phyloP scores from a whole-genome alignment of 2,888 invertebrate genomes.

The Hydroisotoma schaefferi region DNA sequence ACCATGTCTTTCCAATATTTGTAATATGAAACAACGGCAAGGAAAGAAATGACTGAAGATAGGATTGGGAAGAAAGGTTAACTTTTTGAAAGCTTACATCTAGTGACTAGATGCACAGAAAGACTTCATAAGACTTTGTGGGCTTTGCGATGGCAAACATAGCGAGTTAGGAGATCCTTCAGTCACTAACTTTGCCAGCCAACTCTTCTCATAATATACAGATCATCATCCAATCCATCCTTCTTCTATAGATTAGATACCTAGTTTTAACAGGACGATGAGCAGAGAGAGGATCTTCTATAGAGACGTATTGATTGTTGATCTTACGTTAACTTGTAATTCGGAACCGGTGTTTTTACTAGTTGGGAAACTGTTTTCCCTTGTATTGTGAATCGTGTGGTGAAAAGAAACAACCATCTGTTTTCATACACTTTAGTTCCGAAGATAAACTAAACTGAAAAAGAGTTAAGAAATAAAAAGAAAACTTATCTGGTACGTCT shows the following conservation, averaged over 20 bases:
- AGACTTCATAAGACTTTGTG: conserved; percentile 1
- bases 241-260: neutral
- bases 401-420: conserved; percentile 57
- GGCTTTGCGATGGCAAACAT: conserved; percentile 6
- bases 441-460: conserved; percentile 1
- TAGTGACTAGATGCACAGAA: neutral
- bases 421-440: conserved; percentile 55
- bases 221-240: conserved; percentile 1
- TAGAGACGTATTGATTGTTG: conserved; percentile 46
- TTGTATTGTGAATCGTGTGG: conserved; percentile 49
- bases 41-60: too few species aligned
- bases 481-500: too few species aligned
- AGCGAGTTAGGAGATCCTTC: conserved; percentile 1
- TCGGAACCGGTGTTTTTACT: conserved; percentile 57
- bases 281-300: neutral
- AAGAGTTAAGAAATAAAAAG: conserved; percentile 5
- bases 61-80: too few species aligned
- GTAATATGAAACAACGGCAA: too few species aligned
- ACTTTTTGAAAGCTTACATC: too few species aligned
- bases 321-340: conserved; percentile 50
- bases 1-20: too few species aligned
- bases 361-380: conserved; percentile 50
- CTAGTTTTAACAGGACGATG: too few species aligned
- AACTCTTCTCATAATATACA: conserved; percentile 2
- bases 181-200: conserved; percentile 3